phyloP scores from a whole-genome alignment of 2,888 invertebrate genomes.

The Cylloceria caligata region DNA sequence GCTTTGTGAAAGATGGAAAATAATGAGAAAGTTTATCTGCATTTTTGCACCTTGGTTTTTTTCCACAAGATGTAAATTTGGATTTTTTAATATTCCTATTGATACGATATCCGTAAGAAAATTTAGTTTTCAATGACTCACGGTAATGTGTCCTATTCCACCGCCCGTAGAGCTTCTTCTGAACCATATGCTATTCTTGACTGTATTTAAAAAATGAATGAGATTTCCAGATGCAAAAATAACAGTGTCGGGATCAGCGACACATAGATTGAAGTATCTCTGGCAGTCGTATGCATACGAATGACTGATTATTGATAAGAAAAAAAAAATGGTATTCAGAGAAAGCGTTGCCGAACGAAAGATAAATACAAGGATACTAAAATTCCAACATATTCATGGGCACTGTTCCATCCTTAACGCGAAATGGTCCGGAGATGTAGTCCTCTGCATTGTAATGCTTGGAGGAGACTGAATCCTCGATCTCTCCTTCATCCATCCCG shows the following conservation, averaged over 20 bases:
- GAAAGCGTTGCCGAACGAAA: slow-evolving; percentile 66
- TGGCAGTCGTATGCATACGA: slow-evolving; percentile 95
- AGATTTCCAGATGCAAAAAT: slow-evolving; percentile 94
- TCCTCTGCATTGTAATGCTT: slow-evolving; percentile 84
- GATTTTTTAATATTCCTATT: too few species aligned
- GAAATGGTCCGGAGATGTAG: slow-evolving; percentile 87
- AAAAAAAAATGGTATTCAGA: neutral
- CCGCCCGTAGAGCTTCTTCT: slow-evolving; percentile 91
- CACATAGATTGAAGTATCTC: slow-evolving; percentile 92
- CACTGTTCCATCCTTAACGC: slow-evolving; percentile 86
- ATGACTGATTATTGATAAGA: slow-evolving; percentile 86
- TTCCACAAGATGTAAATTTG: too few species aligned
- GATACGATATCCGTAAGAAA: neutral
- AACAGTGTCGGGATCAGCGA: slow-evolving; percentile 90
- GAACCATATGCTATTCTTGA: slow-evolving; percentile 89
- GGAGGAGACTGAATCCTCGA: slow-evolving; percentile 51
- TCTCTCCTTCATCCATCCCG: slow-evolving; percentile 55
- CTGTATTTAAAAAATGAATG: slow-evolving; percentile 90
- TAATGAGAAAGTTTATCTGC: too few species aligned
- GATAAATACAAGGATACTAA: slow-evolving; percentile 87
- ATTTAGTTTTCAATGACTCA: slow-evolving; percentile 82
- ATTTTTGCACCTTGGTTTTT: too few species aligned
- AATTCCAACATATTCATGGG: slow-evolving; percentile 88
- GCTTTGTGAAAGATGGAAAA: too few species aligned
- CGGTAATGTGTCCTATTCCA: slow-evolving; percentile 92